Percentiles rank a stretch among this genome's conserved stretches.
phyloP scores from a whole-genome alignment of 2,113 vertebrate species.

The Chamaea fasciata region DNA sequence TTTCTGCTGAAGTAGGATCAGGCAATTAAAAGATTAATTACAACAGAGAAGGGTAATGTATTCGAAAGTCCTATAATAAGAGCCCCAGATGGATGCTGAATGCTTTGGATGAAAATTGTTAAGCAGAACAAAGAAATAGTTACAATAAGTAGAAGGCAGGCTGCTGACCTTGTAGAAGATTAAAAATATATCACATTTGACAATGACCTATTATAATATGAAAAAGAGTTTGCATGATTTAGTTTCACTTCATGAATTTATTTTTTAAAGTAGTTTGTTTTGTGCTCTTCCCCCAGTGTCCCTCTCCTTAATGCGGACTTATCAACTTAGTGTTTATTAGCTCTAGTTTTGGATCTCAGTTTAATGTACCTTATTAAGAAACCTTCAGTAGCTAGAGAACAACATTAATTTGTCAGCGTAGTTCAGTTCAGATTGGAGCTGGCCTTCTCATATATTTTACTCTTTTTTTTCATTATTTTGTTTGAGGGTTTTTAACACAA shows the following conservation, averaged over 20 bases:
- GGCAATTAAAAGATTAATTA: slow-evolving; percentile 51
- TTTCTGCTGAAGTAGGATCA: not conserved
- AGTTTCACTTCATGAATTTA: not conserved
- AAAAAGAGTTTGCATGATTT: not conserved
- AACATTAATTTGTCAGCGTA: not conserved
- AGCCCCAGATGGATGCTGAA: not conserved
- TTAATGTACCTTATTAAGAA: not conserved
- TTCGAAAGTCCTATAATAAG: slow-evolving; percentile 2
- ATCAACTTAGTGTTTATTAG: not conserved
- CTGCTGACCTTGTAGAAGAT: slow-evolving; percentile 10
- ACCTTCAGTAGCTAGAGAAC: not conserved
- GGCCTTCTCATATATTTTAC: not conserved
- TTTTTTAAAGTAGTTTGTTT: not conserved
- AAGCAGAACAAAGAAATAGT: not conserved
- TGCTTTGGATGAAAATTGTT: not conserved
- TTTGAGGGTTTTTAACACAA: not conserved
- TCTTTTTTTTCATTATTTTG: not conserved
- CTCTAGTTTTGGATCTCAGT: not conserved
- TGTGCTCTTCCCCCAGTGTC: not conserved
- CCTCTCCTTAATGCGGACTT: not conserved
- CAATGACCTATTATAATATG: not conserved
- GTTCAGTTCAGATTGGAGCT: not conserved
- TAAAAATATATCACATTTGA: not conserved
- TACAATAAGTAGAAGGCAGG: not conserved
- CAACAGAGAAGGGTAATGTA: slow-evolving; percentile 1